Evolutionary conservation across 2,113 vertebrate genomes (phyloP).

Genomic region (Chaetops frenatus): DNA sequence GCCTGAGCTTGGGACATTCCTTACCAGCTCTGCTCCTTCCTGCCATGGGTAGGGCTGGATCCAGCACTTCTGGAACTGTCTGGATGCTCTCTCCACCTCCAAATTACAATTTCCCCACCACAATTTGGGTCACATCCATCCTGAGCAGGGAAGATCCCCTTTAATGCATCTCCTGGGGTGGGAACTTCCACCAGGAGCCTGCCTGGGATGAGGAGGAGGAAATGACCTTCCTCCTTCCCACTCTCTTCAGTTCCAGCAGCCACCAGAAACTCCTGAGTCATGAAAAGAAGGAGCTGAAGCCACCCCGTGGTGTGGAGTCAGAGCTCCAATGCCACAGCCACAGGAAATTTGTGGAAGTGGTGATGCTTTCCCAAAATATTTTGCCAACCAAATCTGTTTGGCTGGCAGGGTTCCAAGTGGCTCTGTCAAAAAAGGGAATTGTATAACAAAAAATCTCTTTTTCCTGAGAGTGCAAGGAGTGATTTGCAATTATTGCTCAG

Average conservation of each 20-base stretch:
- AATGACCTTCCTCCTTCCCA: not conserved
- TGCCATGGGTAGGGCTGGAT: not conserved
- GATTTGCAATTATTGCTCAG: not conserved
- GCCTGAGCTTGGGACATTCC: not conserved
- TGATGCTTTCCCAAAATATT: not conserved
- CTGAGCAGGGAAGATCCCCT: not conserved
- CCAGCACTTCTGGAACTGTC: rapidly evolving
- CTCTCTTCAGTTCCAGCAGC: not conserved
- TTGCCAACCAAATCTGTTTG: not conserved
- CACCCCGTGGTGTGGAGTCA: rapidly evolving
- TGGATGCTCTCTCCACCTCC: not conserved
- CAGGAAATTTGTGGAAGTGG: not conserved
- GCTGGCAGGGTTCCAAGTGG: not conserved
- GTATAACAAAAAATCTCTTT: not conserved
- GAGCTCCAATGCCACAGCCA: not conserved
- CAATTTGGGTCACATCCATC: rapidly evolving
- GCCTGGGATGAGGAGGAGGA: not conserved
- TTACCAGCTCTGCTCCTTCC: rapidly evolving
- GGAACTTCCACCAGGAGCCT: rapidly evolving
- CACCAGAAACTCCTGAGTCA: rapidly evolving
- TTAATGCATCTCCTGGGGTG: not conserved
- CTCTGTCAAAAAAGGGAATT: not conserved
- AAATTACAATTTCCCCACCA: not conserved
- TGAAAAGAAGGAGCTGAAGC: not conserved
- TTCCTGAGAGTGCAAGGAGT: not conserved